phyloP scores from a whole-genome alignment of 2,113 vertebrate species.

The Perognathus longimembris region DNA sequence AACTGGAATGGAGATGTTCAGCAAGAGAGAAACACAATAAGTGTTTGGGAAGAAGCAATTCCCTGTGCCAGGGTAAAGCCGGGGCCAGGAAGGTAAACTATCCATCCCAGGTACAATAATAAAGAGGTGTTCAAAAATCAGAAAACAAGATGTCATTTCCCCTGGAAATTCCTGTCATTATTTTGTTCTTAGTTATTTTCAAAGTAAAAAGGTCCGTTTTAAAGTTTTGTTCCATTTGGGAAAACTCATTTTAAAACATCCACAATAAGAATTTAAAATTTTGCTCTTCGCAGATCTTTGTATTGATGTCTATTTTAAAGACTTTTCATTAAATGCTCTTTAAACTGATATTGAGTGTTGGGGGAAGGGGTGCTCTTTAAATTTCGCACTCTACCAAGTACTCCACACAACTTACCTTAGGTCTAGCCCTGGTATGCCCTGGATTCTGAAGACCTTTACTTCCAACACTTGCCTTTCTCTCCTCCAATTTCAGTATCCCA shows the following conservation, averaged over 20 bases:
- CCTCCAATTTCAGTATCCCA: background rate
- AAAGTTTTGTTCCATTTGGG: background rate
- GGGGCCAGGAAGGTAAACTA: background rate
- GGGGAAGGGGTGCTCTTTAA: background rate
- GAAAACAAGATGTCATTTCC: background rate
- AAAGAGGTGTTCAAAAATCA: background rate
- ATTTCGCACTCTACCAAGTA: background rate
- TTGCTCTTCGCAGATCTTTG: background rate
- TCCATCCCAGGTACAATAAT: background rate
- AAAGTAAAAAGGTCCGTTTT: background rate
- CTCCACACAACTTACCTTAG: background rate
- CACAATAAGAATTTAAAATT: background rate
- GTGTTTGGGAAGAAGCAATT: background rate
- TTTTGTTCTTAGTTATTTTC: background rate
- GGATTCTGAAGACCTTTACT: background rate
- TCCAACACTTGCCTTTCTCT: background rate
- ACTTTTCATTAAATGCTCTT: background rate
- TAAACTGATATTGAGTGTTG: background rate
- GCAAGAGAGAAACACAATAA: background rate
- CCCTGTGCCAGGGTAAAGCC: background rate
- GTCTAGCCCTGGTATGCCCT: background rate
- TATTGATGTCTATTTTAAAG: background rate
- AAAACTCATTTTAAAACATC: background rate
- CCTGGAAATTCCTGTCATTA: background rate
- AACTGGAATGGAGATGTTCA: background rate